Conservation (phyloP, 2,113 vertebrate genomes). For the Dasyurus viverrinus region DNA sequence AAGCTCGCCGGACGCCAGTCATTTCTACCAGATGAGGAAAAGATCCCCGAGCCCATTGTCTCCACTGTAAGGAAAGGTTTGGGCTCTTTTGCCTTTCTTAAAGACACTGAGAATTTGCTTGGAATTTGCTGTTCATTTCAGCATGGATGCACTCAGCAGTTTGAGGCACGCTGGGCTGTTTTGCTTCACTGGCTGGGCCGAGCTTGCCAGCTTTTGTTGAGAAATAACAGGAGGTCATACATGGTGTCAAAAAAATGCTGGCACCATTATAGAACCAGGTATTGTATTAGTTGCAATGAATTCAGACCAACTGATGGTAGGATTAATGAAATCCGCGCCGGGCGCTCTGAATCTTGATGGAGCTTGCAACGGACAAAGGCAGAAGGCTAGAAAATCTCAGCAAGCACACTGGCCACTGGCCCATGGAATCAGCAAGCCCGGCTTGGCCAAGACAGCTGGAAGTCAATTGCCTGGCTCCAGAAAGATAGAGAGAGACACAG, state of each 20-base stretch:
- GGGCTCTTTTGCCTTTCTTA: slow-evolving; percentile 54
- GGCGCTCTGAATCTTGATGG: slow-evolving; percentile 62
- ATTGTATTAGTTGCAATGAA: slow-evolving; percentile 83
- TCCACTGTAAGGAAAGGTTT: neutral
- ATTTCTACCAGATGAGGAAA: neutral
- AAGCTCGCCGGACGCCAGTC: neutral
- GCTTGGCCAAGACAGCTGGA: slow-evolving; percentile 58
- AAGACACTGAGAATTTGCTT: slow-evolving; percentile 33
- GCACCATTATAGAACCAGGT: slow-evolving; percentile 78
- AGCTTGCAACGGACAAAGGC: slow-evolving; percentile 70
- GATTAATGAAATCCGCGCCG: slow-evolving; percentile 82
- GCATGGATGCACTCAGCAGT: slow-evolving; percentile 80
- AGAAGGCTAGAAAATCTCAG: slow-evolving; percentile 62
- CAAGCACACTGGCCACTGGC: slow-evolving; percentile 72
- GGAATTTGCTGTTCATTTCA: slow-evolving; percentile 79
- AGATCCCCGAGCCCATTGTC: slow-evolving; percentile 14
- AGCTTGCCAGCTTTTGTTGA: slow-evolving; percentile 82
- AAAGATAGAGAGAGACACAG: neutral
- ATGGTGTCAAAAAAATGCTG: slow-evolving; percentile 80
- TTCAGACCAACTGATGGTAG: slow-evolving; percentile 82
- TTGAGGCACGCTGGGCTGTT: slow-evolving; percentile 77
- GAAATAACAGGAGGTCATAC: slow-evolving; percentile 82
- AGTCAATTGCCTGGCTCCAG: slow-evolving; percentile 55
- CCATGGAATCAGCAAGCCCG: slow-evolving; percentile 57
- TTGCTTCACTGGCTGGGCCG: slow-evolving; percentile 67